Base-by-base conservation (phyloP, 2,888 invertebrate species). In the Conomelus anceps region DNA sequence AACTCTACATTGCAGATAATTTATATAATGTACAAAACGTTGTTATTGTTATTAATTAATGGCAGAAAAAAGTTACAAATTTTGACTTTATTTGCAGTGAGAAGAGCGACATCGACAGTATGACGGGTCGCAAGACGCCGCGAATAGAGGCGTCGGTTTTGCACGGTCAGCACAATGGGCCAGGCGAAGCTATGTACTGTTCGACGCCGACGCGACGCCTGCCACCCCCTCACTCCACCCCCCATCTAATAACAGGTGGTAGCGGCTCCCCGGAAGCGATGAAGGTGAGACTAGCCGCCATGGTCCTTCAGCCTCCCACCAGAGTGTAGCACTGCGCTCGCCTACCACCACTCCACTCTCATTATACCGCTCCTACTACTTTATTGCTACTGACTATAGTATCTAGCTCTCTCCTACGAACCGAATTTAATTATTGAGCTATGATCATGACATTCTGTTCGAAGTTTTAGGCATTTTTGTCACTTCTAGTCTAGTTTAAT, bases 201-300 rank as follows among this genome's bases (percentile, higher is more conserved):
- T 95, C 96, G 90, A 93, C 94, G 90, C 91, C 92, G 89, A 93
- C 90, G 92, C n/a, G 90, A 22, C 88, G 89, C 22, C 91, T 93
- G 7, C n/a, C 63, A n/a, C 63, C 63, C 3, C 63, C 63, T 6
- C 63, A 91, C 91, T 91, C 91, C 92, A 63, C 89, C 91, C 90
- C 89, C 92, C 89, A 93, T 89, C 92, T 90, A 88, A 93, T 93
- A 91, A 92, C 92, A 93, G 94, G 93, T 89, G 94, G 94, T 93
- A 63, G 63, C n/a, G 95, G 93, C 93, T 95, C 95, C 93, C 97
- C 96, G 93, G 97, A 95, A 94, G 96, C 96, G 94, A 96, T 97
- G 95, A 97, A 97, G 96, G 97, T 97, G 94, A 97, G 97, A 94
- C 96, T 97, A 94, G 97, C 97, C 93, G 97, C 97, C 93, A 97